Evolutionary conservation across 2,888 invertebrate genomes (phyloP), one percentile per base, ranked within the genome.

Genomic region (Girardia tigrina): DNA sequence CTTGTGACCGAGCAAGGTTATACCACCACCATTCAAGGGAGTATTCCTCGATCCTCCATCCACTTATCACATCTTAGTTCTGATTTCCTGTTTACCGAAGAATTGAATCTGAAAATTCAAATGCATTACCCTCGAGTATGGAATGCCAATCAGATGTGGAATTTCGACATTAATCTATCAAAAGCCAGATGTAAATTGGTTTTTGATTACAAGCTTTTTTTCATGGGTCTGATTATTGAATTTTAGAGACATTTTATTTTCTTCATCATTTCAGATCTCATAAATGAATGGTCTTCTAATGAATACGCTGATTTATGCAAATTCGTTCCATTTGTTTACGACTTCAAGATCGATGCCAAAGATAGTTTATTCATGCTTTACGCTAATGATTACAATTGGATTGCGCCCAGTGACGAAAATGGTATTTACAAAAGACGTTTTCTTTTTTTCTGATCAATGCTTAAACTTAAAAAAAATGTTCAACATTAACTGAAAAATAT

Each of bases 351-450:
- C 77, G 87, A 91, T 8, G 85, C 94, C 26, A 94, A 95, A 83
- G 93, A 95, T 84, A 94, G 95, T 85, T 94, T 98, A 85, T 87
- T 98, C 20, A 88, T 95, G 0, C 91, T 93, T 69, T 86, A 92
- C 20, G 90, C 92, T 81, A 98, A 97, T 85, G 92, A 97, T 83
- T 91, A 91, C 84, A 98, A 98, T 85, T 98, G 97, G 98, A 90
- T 98, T 28, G 75, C 75, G 20, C 36, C 75, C 28, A 74, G 28
- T 20, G 8, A 26, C 75, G 75, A 75, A 73, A 75, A 75, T 28
- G 72, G 75, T 75, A 20, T 12, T 4, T 42, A 14, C 1, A 56
- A 29, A 26, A 72, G 8, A 72, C 20, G 72, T 12, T 28, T 71
- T 71, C n/a, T n/a, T 6, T 71, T 71, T 20, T 70, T 70, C 26